Evolutionary conservation across 1,140 invertebrate species (phyloP), one percentile per base, ranked within the genome.

Genomic region (Bombus fervidus): DNA sequence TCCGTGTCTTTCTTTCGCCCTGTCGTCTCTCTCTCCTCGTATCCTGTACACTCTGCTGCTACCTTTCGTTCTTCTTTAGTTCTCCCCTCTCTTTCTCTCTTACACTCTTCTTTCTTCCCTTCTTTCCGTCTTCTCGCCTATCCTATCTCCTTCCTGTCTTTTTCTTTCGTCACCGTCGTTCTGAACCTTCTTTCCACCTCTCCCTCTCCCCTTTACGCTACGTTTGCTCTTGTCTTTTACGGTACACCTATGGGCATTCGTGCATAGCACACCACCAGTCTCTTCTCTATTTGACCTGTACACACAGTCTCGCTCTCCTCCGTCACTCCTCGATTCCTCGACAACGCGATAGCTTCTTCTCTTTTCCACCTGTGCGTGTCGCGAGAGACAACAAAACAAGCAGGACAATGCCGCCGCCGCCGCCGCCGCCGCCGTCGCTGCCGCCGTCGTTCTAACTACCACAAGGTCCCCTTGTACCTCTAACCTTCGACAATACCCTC

Each of bases 361-460:
- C 79, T 82, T 47, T 86, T 86, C 83, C 82, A 89, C 87, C 81
- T 87, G 89, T 76, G 69, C 85, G 81, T 83, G 62, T 83, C 81
- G 72, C 72, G 75, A 82, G 83, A 86, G 72, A 85, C 86, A 88
- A 89, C 86, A 86, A 89, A 89, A 91, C 90, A 87, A 88, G 85
- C 87, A 90, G 85, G 80, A 88, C 83, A 90, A 91, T 87, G 82
- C 81, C 87, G 89, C 83, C 80, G 82, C 74, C 78, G 83, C 81
- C 37, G 77, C 53, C 73, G 57, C 43, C 66, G 71, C 43, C 68
- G 37, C 73, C 69, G 74, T 47, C 73, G 68, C 69, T 64, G 78
- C 69, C 71, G 66, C 53, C 68, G 71, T 71, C 72, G 81, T 73
- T 83, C 53, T 57, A 34, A 72, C 78, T 75, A 89, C 66, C 77